A percentile compares a stretch with the other conserved stretches of the same genome.
These are phyloP conservation scores for Heliconius sara DNA, from an alignment of 2,888 invertebrate species.

Conservation along the genomic window DNA sequence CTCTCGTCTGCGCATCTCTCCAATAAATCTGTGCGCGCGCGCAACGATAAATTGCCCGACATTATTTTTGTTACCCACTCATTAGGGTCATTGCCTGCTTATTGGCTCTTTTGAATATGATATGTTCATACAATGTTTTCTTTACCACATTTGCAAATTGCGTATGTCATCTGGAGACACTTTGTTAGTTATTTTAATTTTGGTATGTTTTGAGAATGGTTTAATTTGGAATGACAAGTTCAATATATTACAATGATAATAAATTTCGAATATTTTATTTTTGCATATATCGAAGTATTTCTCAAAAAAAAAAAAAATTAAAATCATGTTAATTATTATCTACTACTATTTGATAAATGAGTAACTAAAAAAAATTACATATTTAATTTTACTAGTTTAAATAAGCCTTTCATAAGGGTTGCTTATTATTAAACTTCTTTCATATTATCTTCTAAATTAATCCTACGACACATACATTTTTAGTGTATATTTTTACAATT, in stretches of 20 bases:
- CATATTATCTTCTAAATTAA: too few species aligned
- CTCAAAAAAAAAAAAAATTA: not conserved
- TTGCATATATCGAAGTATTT: not conserved
- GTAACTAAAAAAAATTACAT: not conserved
- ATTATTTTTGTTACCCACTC: constrained; percentile 83
- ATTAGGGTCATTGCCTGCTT: constrained; percentile 83
- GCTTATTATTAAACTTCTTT: too few species aligned
- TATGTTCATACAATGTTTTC: constrained; percentile 66
- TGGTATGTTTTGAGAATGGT: not conserved
- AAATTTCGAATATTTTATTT: too few species aligned
- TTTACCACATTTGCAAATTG: constrained; percentile 64
- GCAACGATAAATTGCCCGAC: constrained; percentile 79
- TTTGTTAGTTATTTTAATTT: constrained; percentile 34
- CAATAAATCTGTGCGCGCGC: constrained; percentile 81
- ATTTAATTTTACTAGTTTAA: not conserved
- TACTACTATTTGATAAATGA: too few species aligned
- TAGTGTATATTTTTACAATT: too few species aligned
- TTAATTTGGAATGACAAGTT: not conserved
- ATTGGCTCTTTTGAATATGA: constrained; percentile 79
- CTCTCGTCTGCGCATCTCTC: constrained; percentile 64
- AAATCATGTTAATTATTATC: too few species aligned
- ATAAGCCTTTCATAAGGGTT: not conserved
- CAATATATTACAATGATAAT: not conserved
- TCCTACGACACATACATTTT: too few species aligned
- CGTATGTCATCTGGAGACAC: constrained; percentile 57